Evolutionary conservation across 2,888 invertebrate species (phyloP).

Genomic region (Nysson spinosus): DNA sequence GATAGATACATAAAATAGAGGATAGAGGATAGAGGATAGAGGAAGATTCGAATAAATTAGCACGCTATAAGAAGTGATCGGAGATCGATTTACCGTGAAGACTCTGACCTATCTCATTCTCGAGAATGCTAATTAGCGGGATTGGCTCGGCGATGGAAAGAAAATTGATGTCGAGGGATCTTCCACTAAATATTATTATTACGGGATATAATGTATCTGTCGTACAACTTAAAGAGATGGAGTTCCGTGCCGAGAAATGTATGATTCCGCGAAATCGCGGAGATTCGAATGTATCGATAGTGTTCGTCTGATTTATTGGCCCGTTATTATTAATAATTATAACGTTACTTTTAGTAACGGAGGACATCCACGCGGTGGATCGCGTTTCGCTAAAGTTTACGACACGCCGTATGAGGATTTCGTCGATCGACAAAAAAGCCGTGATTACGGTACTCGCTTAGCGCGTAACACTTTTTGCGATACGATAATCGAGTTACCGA

Average conservation of each 20-base stretch:
- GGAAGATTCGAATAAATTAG: too few species aligned
- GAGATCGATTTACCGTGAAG: not conserved
- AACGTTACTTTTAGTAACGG: conserved; percentile 13
- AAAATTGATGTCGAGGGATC: conserved; percentile 27
- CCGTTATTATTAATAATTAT: conserved; percentile 23
- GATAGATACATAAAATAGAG: too few species aligned
- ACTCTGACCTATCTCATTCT: conserved; percentile 8
- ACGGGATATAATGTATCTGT: conserved; percentile 11
- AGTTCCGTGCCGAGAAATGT: not conserved
- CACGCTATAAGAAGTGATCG: too few species aligned
- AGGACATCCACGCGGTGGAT: too few species aligned
- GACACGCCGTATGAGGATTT: too few species aligned
- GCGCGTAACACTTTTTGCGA: too few species aligned
- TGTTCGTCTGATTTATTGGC: conserved; percentile 1
- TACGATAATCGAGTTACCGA: too few species aligned
- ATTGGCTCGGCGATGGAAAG: conserved; percentile 3
- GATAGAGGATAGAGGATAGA: too few species aligned
- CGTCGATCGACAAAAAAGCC: not conserved
- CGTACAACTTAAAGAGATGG: too few species aligned
- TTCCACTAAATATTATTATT: conserved; percentile 39
- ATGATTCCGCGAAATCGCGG: conserved; percentile 7
- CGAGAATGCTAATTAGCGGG: conserved; percentile 40
- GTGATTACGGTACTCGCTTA: too few species aligned
- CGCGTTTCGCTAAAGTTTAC: not conserved
- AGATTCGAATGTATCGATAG: conserved; percentile 2